phyloP scores from a whole-genome alignment of 2,113 vertebrate species.

The Hippocampus zosterae region DNA sequence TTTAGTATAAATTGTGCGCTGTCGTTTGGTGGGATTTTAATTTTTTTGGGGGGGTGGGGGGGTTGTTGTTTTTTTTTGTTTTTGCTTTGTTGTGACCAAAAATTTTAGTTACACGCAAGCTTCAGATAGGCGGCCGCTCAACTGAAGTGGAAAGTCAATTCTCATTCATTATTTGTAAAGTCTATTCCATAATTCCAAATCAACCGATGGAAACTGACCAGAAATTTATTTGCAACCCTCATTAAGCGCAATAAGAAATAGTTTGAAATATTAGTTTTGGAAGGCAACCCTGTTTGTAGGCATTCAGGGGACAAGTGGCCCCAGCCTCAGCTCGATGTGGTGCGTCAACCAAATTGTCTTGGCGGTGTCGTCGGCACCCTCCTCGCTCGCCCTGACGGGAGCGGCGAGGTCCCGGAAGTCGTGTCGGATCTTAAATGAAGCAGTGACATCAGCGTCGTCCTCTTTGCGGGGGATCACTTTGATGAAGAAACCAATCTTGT shows the following conservation, averaged over 20 bases:
- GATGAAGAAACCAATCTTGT: slow-evolving; percentile 98
- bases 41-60: too few species aligned
- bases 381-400: slow-evolving; percentile 83
- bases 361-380: slow-evolving; percentile 63
- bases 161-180: too few species aligned
- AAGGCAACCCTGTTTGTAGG: too few species aligned
- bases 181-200: too few species aligned
- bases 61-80: too few species aligned
- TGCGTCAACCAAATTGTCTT: slow-evolving; percentile 95
- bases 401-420: slow-evolving; percentile 93
- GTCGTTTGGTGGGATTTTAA: too few species aligned
- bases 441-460: slow-evolving; percentile 80
- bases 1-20: too few species aligned
- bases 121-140: too few species aligned
- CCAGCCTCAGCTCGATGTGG: slow-evolving; percentile 90
- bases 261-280: background rate
- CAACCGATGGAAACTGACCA: too few species aligned
- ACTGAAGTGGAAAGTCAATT: too few species aligned
- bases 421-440: slow-evolving; percentile 93
- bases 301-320: slow-evolving; percentile 81
- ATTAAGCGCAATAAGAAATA: background rate
- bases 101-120: too few species aligned
- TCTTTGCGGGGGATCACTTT: slow-evolving; percentile 91
- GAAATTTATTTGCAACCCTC: background rate
- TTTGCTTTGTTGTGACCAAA: too few species aligned